A percentile compares a stretch with the other conserved stretches of the same genome.
Evolutionary conservation across 2,113 vertebrate genomes (phyloP).

Genomic region (Calyptommatus sinebrachiatus): DNA sequence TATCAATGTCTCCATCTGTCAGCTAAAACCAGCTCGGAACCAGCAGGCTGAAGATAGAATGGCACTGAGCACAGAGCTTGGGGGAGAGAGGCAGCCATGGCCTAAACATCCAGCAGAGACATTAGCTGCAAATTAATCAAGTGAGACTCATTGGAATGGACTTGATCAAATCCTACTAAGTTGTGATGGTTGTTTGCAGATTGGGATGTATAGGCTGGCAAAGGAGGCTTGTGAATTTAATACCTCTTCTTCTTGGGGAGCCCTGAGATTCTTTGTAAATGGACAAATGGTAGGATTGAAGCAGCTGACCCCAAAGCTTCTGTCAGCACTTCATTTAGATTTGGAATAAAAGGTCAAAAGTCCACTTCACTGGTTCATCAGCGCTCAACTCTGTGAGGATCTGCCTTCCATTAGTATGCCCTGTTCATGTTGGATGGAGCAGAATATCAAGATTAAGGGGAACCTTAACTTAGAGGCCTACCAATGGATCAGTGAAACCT

Average conservation of each 20-base stretch:
- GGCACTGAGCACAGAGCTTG: background rate
- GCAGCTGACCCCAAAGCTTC: no score
- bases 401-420: no score
- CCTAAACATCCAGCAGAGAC: background rate
- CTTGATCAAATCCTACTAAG: background rate
- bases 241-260: background rate
- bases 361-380: no score
- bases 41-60: constrained; percentile 23
- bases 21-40: constrained; percentile 38
- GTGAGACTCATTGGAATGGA: background rate
- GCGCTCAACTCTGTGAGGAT: no score
- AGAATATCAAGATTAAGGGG: no score
- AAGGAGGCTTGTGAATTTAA: background rate
- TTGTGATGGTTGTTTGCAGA: no score
- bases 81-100: background rate
- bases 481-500: no score
- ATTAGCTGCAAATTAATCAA: background rate
- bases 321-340: no score
- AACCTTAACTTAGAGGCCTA: no score
- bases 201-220: background rate
- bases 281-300: background rate
- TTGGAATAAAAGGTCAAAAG: no score
- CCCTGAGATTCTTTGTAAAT: background rate
- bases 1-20: constrained; percentile 6
- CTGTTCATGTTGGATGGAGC: no score